Percentiles rank a stretch among this genome's conserved stretches.
Evolutionary conservation across 2,113 vertebrate genomes (phyloP).

Genomic region (Planiliza haematocheilus): DNA sequence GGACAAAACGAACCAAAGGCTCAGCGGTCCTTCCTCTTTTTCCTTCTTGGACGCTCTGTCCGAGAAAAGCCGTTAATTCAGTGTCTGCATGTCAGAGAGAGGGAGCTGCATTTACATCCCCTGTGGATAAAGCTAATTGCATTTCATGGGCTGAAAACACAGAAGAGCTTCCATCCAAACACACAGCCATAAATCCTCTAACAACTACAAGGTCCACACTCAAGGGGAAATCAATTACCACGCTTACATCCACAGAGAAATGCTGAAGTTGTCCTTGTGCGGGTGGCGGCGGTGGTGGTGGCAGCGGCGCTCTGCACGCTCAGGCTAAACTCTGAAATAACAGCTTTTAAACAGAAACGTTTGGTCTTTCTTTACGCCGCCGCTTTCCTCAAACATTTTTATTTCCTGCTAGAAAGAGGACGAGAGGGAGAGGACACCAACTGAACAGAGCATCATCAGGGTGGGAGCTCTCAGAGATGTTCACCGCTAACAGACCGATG

Average conservation of each 20-base stretch:
- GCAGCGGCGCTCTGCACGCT: not conserved
- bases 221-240: constrained; percentile 69
- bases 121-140: constrained; percentile 69
- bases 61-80: constrained; percentile 43
- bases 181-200: constrained; percentile 58
- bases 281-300: not conserved
- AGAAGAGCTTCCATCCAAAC: constrained; percentile 64
- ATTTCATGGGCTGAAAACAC: constrained; percentile 68
- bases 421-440: no score
- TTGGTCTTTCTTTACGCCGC: not conserved
- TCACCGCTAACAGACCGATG: no score
- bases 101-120: constrained; percentile 54
- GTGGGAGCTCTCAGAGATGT: no score
- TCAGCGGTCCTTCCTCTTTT: not conserved
- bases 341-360: constrained; percentile 28
- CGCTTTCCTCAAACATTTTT: no score
- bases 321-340: constrained; percentile 9
- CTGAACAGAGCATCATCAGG: no score
- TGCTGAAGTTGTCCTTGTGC: constrained; percentile 28
- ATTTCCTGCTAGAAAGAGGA: no score
- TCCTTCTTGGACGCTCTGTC: constrained; percentile 14
- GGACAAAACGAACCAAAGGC: no score
- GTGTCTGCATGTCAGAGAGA: constrained; percentile 29
- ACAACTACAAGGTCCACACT: constrained; percentile 55
- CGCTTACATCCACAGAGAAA: constrained; percentile 32